Evolutionary conservation across 2,113 vertebrate species (phyloP), one percentile per base, ranked within the genome.

Genomic region (Columba janthina): DNA sequence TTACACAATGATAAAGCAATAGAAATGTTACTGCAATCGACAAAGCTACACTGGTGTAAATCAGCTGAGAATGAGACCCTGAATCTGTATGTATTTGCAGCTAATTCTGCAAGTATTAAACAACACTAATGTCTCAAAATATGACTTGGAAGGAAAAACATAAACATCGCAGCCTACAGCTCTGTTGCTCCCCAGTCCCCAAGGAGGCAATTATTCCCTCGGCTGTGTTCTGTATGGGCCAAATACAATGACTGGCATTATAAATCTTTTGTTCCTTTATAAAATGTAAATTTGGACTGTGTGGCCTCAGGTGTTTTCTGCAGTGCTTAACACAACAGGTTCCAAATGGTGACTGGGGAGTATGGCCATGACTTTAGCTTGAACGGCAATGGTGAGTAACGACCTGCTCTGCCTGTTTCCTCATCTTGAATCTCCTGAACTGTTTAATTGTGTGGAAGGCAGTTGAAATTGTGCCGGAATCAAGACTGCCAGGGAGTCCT

Each of bases 61-160:
- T 61, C 21, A 57, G 18, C 4, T 60, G 38, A 78, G 20, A 95
- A 91, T 61, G 44, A 70, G 53, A 74, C 50, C 70, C 77, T 73
- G 44, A 53, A 72, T 85, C 57, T 74, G 6, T 87, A 54, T 10
- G 38, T 66, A 58, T 76, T 80, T 46, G 34, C 53, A 88, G 51
- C 25, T 81, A 67, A 89, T 83, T 93, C 89, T 61, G 84, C 71
- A 94, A 61, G 77, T 82, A 75, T 74, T 61, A 81, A 91, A 85
- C 24, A 87, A 34, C 58, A 58, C 38, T 78, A 82, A 79, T 0
- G 1, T 77, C 85, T 88, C 58, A 76, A 84, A 81, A 88, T 65
- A 19, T 76, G 32, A 87, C 71, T 76, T 73, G 70, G 36, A 92
- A 75, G 50, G 60, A 64, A 67, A 67, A 86, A 76, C 8, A 80